phyloP scores from a whole-genome alignment of 2,113 vertebrate genomes.

The Geococcyx californianus region DNA sequence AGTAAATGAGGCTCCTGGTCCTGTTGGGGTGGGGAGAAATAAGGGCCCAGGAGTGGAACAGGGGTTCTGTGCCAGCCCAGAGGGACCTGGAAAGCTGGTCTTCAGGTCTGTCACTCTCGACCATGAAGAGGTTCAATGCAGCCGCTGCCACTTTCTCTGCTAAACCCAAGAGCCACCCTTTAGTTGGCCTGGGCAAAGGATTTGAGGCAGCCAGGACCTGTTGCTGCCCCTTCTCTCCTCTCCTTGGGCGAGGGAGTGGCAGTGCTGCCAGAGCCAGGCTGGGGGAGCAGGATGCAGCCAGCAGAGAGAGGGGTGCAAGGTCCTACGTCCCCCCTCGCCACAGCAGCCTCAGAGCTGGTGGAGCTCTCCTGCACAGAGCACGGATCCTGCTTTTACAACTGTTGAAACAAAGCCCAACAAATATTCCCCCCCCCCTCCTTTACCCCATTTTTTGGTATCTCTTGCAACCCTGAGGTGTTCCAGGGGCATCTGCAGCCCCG shows the following conservation, averaged over 20 bases:
- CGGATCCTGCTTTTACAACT: not conserved
- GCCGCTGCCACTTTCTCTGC: fast-evolving
- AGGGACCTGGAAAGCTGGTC: not conserved
- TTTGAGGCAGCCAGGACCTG: not conserved
- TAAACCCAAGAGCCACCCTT: not conserved
- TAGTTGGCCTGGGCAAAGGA: not conserved
- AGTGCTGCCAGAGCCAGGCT: not conserved
- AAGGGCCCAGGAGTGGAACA: not conserved
- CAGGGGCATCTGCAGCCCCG: fast-evolving
- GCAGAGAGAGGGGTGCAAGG: not conserved
- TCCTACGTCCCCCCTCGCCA: fast-evolving
- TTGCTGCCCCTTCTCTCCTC: not conserved
- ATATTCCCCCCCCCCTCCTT: not conserved
- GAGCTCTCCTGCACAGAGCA: not conserved
- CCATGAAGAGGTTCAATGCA: not conserved
- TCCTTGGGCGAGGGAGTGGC: not conserved
- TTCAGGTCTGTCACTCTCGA: not conserved
- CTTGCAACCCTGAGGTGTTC: fast-evolving
- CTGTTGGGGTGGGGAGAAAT: not conserved
- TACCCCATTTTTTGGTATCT: fast-evolving
- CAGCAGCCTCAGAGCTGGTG: not conserved
- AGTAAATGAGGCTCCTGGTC: not conserved
- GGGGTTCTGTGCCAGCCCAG: not conserved
- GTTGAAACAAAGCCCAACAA: not conserved
- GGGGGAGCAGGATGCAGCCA: not conserved